Conservation (phyloP, 2,888 invertebrate genomes). For the Nephrotoma appendiculata region DNA sequence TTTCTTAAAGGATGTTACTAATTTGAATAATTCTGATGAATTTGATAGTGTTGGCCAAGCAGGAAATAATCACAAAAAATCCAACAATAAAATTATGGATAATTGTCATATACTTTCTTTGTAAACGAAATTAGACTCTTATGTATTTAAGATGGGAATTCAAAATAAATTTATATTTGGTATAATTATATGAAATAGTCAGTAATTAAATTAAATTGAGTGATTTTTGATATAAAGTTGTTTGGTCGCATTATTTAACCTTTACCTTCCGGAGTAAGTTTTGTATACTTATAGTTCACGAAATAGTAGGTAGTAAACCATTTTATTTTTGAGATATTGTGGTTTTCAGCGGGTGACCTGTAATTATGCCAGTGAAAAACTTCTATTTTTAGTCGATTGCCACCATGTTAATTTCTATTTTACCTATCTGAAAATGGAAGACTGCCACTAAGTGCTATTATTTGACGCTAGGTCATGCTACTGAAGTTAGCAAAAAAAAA, state of each 20-base stretch:
- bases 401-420: too few species aligned
- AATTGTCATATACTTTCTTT: neutral
- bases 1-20: neutral
- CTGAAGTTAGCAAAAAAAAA: too few species aligned
- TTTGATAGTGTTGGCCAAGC: neutral
- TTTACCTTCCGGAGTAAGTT: neutral
- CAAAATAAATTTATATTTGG: neutral
- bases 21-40: neutral
- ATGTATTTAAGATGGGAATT: neutral
- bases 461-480: too few species aligned
- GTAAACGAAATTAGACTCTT: neutral
- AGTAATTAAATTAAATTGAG: neutral
- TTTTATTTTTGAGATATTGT: too few species aligned
- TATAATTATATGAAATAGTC: neutral
- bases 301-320: too few species aligned
- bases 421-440: too few species aligned
- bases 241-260: neutral
- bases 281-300: too few species aligned
- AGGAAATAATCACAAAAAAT: neutral
- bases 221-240: neutral
- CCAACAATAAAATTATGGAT: neutral
- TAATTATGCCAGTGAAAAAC: too few species aligned
- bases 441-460: too few species aligned
- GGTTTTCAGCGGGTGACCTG: too few species aligned
- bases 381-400: too few species aligned